Evolutionary conservation across 2,797 vertebrate species (phyloP).

Genomic region (Coreius guichenoti): DNA sequence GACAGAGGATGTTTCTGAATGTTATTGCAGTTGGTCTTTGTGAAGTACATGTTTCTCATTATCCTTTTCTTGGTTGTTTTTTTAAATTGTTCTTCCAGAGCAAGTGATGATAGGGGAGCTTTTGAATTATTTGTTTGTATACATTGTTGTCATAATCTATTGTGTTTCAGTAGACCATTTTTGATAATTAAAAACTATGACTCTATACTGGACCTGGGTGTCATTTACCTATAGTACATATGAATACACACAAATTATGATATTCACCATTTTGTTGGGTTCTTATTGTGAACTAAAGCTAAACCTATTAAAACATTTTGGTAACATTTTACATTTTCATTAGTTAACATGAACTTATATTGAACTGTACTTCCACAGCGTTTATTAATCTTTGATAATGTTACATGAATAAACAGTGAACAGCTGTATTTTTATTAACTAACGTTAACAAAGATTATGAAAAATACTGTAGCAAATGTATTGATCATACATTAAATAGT

Average conservation of each 20-base stretch:
- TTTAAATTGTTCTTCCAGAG: conserved; percentile 79
- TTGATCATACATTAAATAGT: background rate
- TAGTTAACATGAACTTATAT: too few relatives aligned
- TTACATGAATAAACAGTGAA: background rate
- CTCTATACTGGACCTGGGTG: conserved; percentile 52
- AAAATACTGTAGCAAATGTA: background rate
- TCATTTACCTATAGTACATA: conserved; percentile 6
- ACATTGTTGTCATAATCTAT: conserved; percentile 85
- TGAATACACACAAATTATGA: background rate
- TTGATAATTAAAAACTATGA: conserved; percentile 85
- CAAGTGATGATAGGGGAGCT: conserved; percentile 75
- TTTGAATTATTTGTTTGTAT: conserved; percentile 83
- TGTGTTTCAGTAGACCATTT: conserved; percentile 85
- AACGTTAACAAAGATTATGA: background rate
- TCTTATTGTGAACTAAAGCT: background rate
- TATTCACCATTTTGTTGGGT: background rate
- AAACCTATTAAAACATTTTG: background rate
- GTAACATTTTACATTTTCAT: too few relatives aligned
- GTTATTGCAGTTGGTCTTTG: conserved; percentile 79
- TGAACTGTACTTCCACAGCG: too few relatives aligned
- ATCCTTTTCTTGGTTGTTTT: conserved; percentile 68
- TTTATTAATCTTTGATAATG: background rate
- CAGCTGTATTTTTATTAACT: background rate
- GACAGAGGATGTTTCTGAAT: conserved; percentile 74
- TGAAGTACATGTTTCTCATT: conserved; percentile 81